Evolutionary conservation across 2,797 vertebrate species (phyloP).

Genomic region (Mormyrops attenuatus): DNA sequence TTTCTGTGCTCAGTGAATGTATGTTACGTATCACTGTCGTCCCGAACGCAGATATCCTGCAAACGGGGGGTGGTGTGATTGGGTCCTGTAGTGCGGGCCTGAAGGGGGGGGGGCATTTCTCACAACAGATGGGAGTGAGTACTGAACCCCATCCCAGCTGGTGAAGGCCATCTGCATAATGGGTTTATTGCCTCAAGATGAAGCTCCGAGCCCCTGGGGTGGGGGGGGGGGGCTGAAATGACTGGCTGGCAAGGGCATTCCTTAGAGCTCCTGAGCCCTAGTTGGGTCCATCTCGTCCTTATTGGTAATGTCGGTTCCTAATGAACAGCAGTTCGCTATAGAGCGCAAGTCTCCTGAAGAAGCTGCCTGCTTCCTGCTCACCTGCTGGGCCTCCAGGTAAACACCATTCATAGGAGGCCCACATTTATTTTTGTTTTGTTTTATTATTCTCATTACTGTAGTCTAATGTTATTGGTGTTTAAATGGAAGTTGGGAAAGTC

Average conservation of each 20-base stretch:
- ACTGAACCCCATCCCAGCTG: neutral
- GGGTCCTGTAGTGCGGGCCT: neutral
- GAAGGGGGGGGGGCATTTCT: neutral
- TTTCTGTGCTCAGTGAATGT: slow-evolving; percentile 29
- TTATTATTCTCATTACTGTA: neutral
- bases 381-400: neutral
- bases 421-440: neutral
- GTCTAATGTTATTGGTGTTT: neutral
- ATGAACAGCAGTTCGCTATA: neutral
- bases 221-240: neutral
- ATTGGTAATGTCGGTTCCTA: neutral
- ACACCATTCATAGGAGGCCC: neutral
- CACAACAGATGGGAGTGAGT: neutral
- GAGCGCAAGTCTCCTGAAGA: neutral
- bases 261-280: neutral
- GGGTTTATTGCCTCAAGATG: neutral
- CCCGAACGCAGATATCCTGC: neutral
- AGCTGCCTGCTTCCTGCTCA: neutral
- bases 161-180: neutral
- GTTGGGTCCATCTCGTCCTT: neutral
- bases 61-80: neutral
- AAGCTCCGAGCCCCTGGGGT: neutral
- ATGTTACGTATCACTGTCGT: slow-evolving; percentile 29
- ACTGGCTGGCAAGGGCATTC: neutral
- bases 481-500: neutral